Evolutionary conservation across 2,113 vertebrate genomes (phyloP).

Genomic region (Pachypanchax playfairii): DNA sequence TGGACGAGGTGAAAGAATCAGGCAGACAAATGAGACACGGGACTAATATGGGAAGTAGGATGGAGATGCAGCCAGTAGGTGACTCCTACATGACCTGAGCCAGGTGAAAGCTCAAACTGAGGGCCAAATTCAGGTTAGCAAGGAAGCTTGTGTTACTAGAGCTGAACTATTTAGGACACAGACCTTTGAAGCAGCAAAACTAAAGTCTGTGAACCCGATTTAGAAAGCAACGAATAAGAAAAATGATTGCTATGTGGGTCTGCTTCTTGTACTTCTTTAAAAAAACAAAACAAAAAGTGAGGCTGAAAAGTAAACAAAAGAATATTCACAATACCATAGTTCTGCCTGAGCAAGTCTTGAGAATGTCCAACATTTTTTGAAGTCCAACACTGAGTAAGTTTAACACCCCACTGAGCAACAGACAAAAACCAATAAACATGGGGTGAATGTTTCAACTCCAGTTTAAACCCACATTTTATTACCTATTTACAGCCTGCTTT

Average conservation of each 20-base stretch:
- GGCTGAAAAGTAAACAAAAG: neutral
- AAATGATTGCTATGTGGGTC: neutral
- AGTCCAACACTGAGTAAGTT: constrained; percentile 9
- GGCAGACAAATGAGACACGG: constrained; percentile 14
- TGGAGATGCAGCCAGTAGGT: constrained; percentile 17
- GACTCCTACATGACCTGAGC: constrained; percentile 2
- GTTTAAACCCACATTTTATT: neutral
- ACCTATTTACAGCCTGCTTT: neutral
- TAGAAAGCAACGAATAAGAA: neutral
- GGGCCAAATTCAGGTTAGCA: constrained; percentile 11
- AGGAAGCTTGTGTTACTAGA: neutral
- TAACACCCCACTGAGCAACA: neutral
- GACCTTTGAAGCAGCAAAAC: neutral
- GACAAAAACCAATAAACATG: neutral
- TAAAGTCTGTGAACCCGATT: neutral
- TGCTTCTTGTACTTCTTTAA: neutral
- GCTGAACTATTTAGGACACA: neutral
- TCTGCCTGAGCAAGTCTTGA: constrained; percentile 10
- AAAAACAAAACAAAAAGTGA: neutral
- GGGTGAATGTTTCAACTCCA: neutral
- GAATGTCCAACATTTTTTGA: constrained; percentile 13
- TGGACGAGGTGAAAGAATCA: neutral
- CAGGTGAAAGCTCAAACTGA: constrained; percentile 5
- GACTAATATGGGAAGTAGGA: constrained; percentile 12
- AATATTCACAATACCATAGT: neutral